phyloP scores from a whole-genome alignment of 2,888 invertebrate genomes.

The Adineta ricciae region DNA sequence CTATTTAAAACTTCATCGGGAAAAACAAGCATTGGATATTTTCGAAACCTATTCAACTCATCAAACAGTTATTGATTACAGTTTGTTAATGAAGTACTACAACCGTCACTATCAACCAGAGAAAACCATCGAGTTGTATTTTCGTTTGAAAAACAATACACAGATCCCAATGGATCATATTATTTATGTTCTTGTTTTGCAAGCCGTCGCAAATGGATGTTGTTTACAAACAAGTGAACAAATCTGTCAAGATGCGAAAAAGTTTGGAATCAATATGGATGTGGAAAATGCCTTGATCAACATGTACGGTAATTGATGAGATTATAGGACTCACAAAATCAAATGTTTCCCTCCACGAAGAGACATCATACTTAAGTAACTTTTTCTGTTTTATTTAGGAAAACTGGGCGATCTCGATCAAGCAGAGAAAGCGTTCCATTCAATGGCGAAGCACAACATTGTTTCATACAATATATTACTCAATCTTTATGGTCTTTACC shows the following conservation, averaged over 20 bases:
- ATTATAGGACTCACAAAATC: no score
- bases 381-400: no score
- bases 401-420: neutral
- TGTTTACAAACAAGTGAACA: neutral
- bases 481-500: neutral
- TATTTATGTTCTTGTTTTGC: neutral
- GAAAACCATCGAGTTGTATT: neutral
- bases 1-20: neutral
- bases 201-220: neutral
- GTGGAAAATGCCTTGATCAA: neutral
- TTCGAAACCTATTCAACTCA: neutral
- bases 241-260: neutral
- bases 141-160: neutral
- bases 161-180: neutral
- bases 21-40: neutral
- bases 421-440: neutral
- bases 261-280: neutral
- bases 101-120: neutral
- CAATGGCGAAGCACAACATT: neutral
- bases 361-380: no score
- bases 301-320: neutral
- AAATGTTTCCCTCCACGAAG: no score
- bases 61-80: neutral
- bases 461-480: neutral
- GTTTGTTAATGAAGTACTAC: neutral